Evolutionary conservation across 2,888 invertebrate species (phyloP).

Genomic region (Perdita meconis): DNA sequence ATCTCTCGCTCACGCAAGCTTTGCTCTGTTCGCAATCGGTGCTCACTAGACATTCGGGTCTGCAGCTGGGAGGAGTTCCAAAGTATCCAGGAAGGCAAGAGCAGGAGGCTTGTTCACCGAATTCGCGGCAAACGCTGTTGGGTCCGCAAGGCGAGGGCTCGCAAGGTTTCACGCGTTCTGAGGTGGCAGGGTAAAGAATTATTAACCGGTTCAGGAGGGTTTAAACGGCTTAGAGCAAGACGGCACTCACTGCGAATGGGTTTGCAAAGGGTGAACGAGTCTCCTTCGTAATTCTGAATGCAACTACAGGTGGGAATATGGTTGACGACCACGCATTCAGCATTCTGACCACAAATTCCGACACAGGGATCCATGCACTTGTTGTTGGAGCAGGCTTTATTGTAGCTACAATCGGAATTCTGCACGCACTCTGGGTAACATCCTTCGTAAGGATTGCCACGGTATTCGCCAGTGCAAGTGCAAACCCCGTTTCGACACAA

Average conservation of each 20-base stretch:
- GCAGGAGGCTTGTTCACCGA: slow-evolving; percentile 85
- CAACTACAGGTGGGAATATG: slow-evolving; percentile 88
- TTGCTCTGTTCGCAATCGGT: slow-evolving; percentile 86
- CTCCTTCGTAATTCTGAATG: slow-evolving; percentile 85
- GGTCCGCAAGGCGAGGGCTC: slow-evolving; percentile 85
- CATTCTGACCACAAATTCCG: slow-evolving; percentile 91
- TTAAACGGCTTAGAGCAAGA: neutral
- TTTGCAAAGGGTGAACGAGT: slow-evolving; percentile 86
- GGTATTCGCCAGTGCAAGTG: slow-evolving; percentile 82
- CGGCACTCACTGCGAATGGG: slow-evolving; percentile 79
- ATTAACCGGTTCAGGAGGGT: neutral
- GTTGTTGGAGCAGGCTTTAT: slow-evolving; percentile 91
- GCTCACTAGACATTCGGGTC: slow-evolving; percentile 85
- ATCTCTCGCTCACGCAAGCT: slow-evolving; percentile 86
- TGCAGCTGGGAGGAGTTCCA: slow-evolving; percentile 85
- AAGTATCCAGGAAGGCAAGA: slow-evolving; percentile 85
- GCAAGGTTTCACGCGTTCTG: slow-evolving; percentile 79
- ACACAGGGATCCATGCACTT: slow-evolving; percentile 93
- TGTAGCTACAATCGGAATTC: slow-evolving; percentile 90
- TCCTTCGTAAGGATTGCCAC: slow-evolving; percentile 85
- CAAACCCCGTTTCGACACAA: slow-evolving; percentile 85
- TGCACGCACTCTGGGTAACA: slow-evolving; percentile 93
- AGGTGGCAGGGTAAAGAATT: slow-evolving; percentile 41
- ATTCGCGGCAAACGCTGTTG: slow-evolving; percentile 85
- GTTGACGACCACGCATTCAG: slow-evolving; percentile 91